Base-by-base conservation (phyloP, 2,888 invertebrate genomes). In the Altica lythri region DNA sequence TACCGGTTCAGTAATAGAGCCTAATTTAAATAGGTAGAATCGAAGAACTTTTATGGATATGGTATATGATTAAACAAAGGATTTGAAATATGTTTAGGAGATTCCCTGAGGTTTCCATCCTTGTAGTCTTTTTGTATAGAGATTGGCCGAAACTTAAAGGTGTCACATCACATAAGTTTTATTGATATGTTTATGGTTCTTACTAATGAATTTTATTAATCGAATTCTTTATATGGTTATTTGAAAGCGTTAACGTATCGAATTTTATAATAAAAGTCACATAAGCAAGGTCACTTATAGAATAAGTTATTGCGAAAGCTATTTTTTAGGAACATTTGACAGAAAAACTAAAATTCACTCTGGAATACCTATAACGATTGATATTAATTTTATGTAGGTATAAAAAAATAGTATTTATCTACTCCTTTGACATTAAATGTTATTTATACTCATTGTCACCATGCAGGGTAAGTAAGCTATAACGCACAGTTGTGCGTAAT, bases 1-100 rank as follows among this genome's bases (percentile, higher is more conserved):
- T 57, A 55, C 55, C 55, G 57, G 55, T 57, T 53, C 53, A 55
- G 55, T 53, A 57, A 57, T 57, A 51, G 57, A 57, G 50, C 47
- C 53, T 53, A 55, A 57, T 60, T 60, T 57, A 43, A 53, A 58
- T 53, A 51, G n/a, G n/a, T n/a, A n/a, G 48, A 51, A 53, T 18
- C 42, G 17, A 40, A 19, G 45, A 30, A 25, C 37, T 42, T 49
- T 53, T 49, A 38, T 49, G 16, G 4, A 2, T 16, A 17, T 43
- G 37, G 17, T 37, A 16, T 19, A 44, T 54, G 49, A 54, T 49
- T 48, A 54, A 49, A 54, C 54, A 54, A 45, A 49, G 27, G 37
- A 37, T 49, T 14, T 49, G 35, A 54, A 49, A 54, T 54, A 22
- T 34, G 38, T 45, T 45, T 22, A 5, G 38, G 32, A 17, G 29